Percentiles rank a stretch among this genome's conserved stretches.
These are phyloP conservation scores for Dermochelys coriacea DNA, from an alignment of 2,797 vertebrate genomes.

Conservation along the genomic window DNA sequence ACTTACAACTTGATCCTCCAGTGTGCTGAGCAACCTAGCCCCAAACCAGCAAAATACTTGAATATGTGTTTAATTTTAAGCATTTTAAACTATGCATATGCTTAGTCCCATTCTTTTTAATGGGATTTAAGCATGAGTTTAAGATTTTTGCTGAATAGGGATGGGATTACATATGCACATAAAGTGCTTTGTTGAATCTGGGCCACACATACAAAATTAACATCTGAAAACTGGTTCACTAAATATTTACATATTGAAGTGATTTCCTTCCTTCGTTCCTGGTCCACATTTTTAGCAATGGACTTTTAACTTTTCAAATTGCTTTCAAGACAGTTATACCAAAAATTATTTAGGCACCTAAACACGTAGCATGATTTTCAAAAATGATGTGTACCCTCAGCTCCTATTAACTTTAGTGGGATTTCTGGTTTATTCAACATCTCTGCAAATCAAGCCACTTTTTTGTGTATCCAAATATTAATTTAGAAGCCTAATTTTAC, in stretches of 20 bases:
- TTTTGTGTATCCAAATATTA: not conserved
- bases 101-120: too few species aligned
- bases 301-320: not conserved
- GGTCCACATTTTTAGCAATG: not conserved
- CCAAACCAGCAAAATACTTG: constrained; percentile 10
- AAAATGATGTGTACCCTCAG: not conserved
- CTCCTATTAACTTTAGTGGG: not conserved
- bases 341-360: not conserved
- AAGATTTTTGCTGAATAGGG: too few species aligned
- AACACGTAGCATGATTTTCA: not conserved
- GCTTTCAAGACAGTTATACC: not conserved
- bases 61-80: not conserved
- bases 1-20: not conserved
- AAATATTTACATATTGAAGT: not conserved
- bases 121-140: too few species aligned
- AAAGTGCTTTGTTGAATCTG: not conserved
- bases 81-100: too few species aligned
- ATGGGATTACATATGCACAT: too few species aligned
- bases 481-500: not conserved
- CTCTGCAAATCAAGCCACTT: not conserved
- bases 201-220: not conserved
- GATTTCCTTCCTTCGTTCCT: not conserved
- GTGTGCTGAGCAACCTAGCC: not conserved
- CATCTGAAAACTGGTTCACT: not conserved
- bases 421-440: not conserved